Evolutionary conservation across 2,797 vertebrate genomes (phyloP).

Genomic region (Taenioides sp.): DNA sequence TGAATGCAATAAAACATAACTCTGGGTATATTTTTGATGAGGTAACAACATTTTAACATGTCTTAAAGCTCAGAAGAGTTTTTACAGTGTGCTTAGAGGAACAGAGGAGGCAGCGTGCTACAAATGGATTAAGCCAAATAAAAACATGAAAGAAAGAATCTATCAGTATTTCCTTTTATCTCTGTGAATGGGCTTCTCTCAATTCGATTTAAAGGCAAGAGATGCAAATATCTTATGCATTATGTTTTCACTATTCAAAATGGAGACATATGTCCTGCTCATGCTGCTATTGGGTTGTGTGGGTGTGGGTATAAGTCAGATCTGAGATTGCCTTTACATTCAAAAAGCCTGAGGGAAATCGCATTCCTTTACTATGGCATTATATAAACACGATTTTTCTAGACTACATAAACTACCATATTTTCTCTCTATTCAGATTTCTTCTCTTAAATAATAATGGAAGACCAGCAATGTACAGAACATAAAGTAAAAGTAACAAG

Average conservation of each 20-base stretch:
- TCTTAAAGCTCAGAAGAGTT: no score
- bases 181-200: slow-evolving; percentile 18
- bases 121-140: not conserved
- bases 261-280: slow-evolving; percentile 25
- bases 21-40: no score
- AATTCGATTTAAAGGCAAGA: slow-evolving; percentile 20
- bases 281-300: slow-evolving; percentile 36
- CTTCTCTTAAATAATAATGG: not conserved
- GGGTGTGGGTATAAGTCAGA: slow-evolving; percentile 34
- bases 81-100: not conserved
- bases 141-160: not conserved
- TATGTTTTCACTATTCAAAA: slow-evolving; percentile 51
- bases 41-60: no score
- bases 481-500: not conserved
- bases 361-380: not conserved
- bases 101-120: not conserved
- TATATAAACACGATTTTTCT: not conserved
- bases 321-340: slow-evolving; percentile 7
- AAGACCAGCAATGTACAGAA: not conserved
- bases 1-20: no score
- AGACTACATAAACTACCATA: not conserved
- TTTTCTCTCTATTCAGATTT: not conserved
- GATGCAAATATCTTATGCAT: slow-evolving; percentile 47
- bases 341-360: slow-evolving; percentile 9
- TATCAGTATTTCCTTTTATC: slow-evolving; percentile 26